A percentile compares a stretch with the other conserved stretches of the same genome.
phyloP scores from a whole-genome alignment of 2,888 invertebrate genomes.

The Cantharis rufa region DNA sequence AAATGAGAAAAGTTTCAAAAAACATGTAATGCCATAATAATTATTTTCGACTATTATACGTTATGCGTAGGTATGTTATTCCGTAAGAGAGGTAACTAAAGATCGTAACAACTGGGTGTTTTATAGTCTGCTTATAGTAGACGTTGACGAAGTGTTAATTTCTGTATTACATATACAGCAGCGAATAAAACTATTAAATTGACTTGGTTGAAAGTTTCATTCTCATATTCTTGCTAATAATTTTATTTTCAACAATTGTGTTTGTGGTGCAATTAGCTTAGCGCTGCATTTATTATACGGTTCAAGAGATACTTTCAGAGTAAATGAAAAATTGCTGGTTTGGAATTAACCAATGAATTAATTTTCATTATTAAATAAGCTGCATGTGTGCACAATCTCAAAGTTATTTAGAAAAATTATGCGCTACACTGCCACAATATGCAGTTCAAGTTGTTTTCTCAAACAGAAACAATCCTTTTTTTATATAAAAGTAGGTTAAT shows the following conservation, averaged over 20 bases:
- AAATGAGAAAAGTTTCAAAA: too few relatives aligned
- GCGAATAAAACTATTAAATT: not conserved
- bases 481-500: not conserved
- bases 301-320: slow-evolving; percentile 43
- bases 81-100: too few relatives aligned
- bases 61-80: too few relatives aligned
- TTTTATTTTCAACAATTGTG: not conserved
- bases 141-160: too few relatives aligned
- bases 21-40: too few relatives aligned
- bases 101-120: too few relatives aligned
- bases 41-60: too few relatives aligned
- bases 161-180: too few relatives aligned
- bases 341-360: slow-evolving; percentile 45
- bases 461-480: not conserved
- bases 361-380: slow-evolving; percentile 36
- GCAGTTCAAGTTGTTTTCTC: not conserved
- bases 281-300: slow-evolving; percentile 42
- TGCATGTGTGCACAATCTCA: slow-evolving; percentile 29
- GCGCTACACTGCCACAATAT: not conserved
- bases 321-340: slow-evolving; percentile 46
- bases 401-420: not conserved
- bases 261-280: slow-evolving; percentile 13
- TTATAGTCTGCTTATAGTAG: too few relatives aligned
- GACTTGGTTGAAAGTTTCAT: not conserved
- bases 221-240: not conserved